These are phyloP conservation scores for Fopius arisanus DNA, from an alignment of 1,140 invertebrate species.

Conservation along the genomic window DNA sequence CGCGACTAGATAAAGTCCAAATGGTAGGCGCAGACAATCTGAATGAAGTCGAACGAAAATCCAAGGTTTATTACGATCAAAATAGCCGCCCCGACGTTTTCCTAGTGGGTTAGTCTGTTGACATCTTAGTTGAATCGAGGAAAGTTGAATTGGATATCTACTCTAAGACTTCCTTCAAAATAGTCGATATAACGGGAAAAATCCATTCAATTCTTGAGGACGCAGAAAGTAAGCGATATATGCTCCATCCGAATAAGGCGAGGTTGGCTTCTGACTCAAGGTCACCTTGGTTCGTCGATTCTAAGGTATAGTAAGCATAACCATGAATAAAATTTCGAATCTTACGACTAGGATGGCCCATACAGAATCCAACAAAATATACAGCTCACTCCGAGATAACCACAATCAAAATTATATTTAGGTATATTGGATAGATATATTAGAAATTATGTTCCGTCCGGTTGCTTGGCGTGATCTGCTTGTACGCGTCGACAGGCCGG, in stretches of 20 bases:
- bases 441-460: not conserved
- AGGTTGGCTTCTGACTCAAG: not conserved
- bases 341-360: not conserved
- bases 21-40: not conserved
- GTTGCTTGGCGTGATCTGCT: not conserved
- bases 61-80: not conserved
- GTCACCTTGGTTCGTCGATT: not conserved
- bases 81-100: not conserved
- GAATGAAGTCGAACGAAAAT: not conserved
- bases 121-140: not conserved
- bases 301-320: not conserved
- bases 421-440: not conserved
- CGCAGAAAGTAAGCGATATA: not conserved
- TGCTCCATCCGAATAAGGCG: conserved; percentile 1
- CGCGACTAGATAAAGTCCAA: not conserved
- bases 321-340: too few species aligned
- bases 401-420: not conserved
- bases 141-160: not conserved
- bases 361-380: not conserved
- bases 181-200: conserved; percentile 6
- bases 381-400: not conserved
- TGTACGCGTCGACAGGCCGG: not conserved
- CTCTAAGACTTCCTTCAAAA: not conserved
- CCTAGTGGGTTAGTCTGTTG: not conserved
- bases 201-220: conserved; percentile 6